Percentiles rank a stretch among this genome's conserved stretches.
Evolutionary conservation across 2,113 vertebrate genomes (phyloP).

Genomic region (cattle (Bos taurus)): DNA sequence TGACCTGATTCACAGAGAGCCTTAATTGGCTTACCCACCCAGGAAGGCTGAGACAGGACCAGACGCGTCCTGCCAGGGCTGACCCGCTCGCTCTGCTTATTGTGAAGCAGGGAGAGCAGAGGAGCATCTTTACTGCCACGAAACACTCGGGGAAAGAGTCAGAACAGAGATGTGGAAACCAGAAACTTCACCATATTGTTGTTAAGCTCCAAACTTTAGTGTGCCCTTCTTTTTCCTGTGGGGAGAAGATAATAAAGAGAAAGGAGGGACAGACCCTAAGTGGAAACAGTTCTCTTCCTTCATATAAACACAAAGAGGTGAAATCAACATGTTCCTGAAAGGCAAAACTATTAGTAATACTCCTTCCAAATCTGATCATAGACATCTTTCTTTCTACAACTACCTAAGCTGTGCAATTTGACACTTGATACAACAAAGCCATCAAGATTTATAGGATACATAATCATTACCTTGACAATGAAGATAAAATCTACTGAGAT

Average conservation of each 20-base stretch:
- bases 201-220: background rate
- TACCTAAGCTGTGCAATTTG: conserved; percentile 6
- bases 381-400: background rate
- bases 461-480: conserved; percentile 60
- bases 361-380: background rate
- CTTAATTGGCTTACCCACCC: background rate
- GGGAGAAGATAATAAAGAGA: background rate
- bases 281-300: background rate
- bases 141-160: background rate
- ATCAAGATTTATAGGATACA: conserved; percentile 58
- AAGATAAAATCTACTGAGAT: conserved; percentile 58
- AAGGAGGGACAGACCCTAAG: background rate
- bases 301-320: background rate
- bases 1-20: background rate
- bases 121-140: background rate
- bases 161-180: background rate
- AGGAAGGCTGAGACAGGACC: background rate
- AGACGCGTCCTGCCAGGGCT: background rate
- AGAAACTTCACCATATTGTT: background rate
- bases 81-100: background rate
- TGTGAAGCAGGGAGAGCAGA: background rate
- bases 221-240: background rate
- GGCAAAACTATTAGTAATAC: background rate
- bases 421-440: conserved; percentile 55
- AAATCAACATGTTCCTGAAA: background rate